These are phyloP conservation scores for Latrodectus hesperus DNA, from an alignment of 2,888 invertebrate genomes.

Conservation along the genomic window DNA sequence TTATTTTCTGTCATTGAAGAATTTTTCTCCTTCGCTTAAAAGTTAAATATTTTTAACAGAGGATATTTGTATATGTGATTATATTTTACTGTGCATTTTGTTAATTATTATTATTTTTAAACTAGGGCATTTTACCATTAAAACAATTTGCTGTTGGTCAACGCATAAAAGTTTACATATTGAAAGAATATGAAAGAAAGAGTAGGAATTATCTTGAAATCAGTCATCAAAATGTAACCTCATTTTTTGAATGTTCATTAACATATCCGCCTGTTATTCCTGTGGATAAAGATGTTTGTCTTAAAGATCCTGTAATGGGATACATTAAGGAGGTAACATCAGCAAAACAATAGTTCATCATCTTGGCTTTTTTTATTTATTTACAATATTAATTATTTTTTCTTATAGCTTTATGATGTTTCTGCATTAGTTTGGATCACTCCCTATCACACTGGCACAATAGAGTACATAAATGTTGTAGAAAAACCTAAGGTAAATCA, in stretches of 20 bases:
- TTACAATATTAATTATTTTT: background rate
- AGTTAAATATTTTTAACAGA: no score
- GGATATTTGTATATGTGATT: no score
- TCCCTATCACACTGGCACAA: constrained; percentile 26
- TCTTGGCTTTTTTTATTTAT: background rate
- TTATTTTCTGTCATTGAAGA: no score
- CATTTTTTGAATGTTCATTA: constrained; percentile 31
- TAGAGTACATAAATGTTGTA: constrained; percentile 43
- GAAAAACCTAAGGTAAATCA: constrained; percentile 38
- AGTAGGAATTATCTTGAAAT: constrained; percentile 21
- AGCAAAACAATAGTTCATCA: background rate
- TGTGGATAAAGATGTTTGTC: background rate
- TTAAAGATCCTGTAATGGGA: constrained; percentile 28
- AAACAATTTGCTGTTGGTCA: background rate
- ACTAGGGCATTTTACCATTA: background rate
- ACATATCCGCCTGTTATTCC: constrained; percentile 13
- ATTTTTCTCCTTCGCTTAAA: no score
- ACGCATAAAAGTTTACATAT: constrained; percentile 20
- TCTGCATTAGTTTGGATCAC: constrained; percentile 41
- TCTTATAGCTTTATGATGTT: constrained; percentile 28
- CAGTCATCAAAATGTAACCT: constrained; percentile 8
- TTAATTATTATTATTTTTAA: background rate
- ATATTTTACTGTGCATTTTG: no score
- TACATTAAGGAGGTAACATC: constrained; percentile 40
- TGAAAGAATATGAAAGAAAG: background rate